Evolutionary conservation across 2,797 vertebrate species (phyloP).

Genomic region (Poecilia wingei): DNA sequence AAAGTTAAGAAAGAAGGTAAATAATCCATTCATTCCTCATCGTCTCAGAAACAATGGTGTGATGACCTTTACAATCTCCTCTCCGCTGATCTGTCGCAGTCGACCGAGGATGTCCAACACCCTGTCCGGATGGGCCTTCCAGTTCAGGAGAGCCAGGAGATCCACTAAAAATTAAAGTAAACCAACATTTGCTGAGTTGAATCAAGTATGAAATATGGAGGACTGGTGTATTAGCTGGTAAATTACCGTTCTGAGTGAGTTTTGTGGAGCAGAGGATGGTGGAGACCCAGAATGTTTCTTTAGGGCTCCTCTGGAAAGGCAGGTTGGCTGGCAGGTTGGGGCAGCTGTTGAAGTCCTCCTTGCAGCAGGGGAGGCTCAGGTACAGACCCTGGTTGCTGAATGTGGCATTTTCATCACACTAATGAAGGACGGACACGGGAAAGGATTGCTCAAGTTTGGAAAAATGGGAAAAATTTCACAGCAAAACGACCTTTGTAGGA

Average conservation of each 20-base stretch:
- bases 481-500: neutral
- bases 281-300: constrained; percentile 96
- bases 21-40: neutral
- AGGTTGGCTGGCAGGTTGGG: constrained; percentile 95
- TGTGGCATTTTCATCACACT: constrained; percentile 98
- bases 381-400: constrained; percentile 98
- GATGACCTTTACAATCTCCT: constrained; percentile 97
- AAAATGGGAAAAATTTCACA: neutral
- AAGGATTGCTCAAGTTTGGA: neutral
- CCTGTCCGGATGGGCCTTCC: constrained; percentile 97
- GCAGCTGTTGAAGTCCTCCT: constrained; percentile 97
- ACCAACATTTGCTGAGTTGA: neutral
- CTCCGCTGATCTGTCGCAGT: constrained; percentile 93
- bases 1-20: neutral
- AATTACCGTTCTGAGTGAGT: constrained; percentile 95
- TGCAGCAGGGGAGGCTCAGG: constrained; percentile 96
- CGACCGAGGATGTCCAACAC: constrained; percentile 96
- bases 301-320: constrained; percentile 97
- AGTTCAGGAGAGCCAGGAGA: constrained; percentile 96
- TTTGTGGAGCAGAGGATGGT: constrained; percentile 98
- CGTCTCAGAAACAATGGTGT: constrained; percentile 7
- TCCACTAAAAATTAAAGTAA: constrained; percentile 84
- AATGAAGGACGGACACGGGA: constrained; percentile 1
- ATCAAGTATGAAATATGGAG: neutral
- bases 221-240: neutral